Percentiles rank a stretch among this genome's conserved stretches.
Evolutionary conservation across 2,888 invertebrate species (phyloP).

Genomic region (Ochropleura plecta): DNA sequence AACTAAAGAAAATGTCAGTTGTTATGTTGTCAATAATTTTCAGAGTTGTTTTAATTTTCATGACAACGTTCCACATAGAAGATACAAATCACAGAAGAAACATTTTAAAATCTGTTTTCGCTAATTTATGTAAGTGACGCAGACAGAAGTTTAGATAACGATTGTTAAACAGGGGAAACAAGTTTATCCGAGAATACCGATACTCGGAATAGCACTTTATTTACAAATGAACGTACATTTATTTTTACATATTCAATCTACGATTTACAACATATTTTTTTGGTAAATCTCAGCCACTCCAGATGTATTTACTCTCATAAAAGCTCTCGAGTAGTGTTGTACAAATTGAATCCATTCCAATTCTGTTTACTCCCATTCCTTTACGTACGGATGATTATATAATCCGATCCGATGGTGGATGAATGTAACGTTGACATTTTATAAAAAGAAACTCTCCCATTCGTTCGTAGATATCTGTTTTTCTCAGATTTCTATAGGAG

Average conservation of each 20-base stretch:
- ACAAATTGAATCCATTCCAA: constrained; percentile 48
- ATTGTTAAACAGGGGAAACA: neutral
- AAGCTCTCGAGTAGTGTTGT: constrained; percentile 46
- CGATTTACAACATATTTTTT: constrained; percentile 1
- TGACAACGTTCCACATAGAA: neutral
- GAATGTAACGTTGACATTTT: constrained; percentile 4
- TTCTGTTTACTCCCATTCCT: constrained; percentile 42
- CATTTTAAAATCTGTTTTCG: neutral
- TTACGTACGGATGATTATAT: constrained; percentile 14
- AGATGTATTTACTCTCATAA: constrained; percentile 41
- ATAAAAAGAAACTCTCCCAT: neutral
- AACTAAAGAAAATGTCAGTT: neutral
- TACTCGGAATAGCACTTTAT: neutral
- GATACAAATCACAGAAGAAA: neutral
- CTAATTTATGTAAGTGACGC: neutral
- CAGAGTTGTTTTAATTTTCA: neutral
- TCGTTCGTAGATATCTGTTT: neutral
- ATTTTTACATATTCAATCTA: neutral
- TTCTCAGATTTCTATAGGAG: neutral
- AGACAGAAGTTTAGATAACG: neutral
- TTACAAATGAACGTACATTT: neutral
- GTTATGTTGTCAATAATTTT: neutral
- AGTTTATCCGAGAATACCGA: neutral
- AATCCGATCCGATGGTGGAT: constrained; percentile 2
- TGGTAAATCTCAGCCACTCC: constrained; percentile 5